Percentiles rank a stretch among this genome's conserved stretches.
Conservation (phyloP, 2,113 vertebrate species). For the Platysteira castanea region DNA sequence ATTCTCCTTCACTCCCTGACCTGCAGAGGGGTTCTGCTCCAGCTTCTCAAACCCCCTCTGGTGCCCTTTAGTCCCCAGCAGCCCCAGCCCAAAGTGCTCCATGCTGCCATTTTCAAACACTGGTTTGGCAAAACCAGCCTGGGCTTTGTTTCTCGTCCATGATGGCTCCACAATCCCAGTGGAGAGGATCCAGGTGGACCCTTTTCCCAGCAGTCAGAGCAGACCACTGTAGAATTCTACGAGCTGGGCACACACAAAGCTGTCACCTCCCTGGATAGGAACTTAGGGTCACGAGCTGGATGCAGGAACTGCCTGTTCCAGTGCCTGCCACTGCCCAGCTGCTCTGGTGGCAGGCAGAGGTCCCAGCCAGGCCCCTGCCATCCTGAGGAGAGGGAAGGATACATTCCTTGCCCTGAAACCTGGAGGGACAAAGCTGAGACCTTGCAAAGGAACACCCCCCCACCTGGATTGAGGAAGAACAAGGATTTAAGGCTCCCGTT, state of each 20-base stretch:
- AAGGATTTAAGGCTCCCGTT: not conserved
- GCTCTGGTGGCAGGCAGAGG: not conserved
- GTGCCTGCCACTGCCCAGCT: not conserved
- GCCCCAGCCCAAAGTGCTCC: not conserved
- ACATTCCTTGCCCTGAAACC: not conserved
- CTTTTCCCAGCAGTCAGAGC: not conserved
- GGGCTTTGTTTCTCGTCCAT: not conserved
- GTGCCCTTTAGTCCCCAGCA: not conserved
- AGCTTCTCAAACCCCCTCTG: not conserved
- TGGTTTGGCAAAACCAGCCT: not conserved
- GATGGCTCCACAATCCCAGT: not conserved
- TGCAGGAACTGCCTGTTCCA: not conserved
- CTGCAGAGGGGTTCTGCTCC: not conserved
- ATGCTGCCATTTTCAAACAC: rapidly evolving
- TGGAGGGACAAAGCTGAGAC: not conserved
- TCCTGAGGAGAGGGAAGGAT: not conserved
- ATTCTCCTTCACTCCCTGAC: not conserved
- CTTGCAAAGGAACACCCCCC: not conserved
- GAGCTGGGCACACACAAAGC: not conserved
- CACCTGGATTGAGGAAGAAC: not conserved
- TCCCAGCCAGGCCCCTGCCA: not conserved
- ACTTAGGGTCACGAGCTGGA: not conserved
- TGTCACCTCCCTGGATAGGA: not conserved
- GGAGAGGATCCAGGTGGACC: not conserved
- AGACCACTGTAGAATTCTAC: rapidly evolving